Conservation (phyloP, 2,797 vertebrate species). For the Hippoglossus hippoglossus region DNA sequence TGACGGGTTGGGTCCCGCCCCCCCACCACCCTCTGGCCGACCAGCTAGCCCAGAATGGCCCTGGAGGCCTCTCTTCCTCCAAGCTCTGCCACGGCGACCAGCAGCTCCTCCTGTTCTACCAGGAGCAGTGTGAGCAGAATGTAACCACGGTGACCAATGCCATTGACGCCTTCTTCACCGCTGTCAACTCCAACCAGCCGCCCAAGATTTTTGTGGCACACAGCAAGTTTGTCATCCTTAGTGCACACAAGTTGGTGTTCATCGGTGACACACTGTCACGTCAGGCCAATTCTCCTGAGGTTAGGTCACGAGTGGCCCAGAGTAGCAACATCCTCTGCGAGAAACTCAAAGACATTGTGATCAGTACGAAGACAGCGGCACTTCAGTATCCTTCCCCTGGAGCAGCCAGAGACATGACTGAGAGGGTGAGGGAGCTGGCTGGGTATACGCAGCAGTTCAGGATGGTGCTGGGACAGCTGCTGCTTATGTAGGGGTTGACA, state of each 20-base stretch:
- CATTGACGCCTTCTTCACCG: constrained; percentile 93
- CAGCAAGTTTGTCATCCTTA: constrained; percentile 98
- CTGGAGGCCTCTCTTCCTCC: constrained; percentile 52
- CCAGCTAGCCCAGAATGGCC: constrained; percentile 49
- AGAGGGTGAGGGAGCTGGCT: constrained; percentile 91
- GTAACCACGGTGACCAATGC: constrained; percentile 93
- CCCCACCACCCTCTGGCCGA: constrained; percentile 79
- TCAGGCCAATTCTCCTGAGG: constrained; percentile 92
- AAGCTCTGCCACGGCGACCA: constrained; percentile 89
- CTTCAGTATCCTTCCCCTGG: constrained; percentile 92
- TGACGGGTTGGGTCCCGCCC: constrained; percentile 91
- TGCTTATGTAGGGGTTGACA: constrained; percentile 82
- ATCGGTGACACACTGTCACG: constrained; percentile 96
- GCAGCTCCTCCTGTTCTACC: constrained; percentile 97
- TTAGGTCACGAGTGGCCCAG: constrained; percentile 91
- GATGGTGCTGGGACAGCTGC: constrained; percentile 92
- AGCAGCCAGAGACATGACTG: constrained; percentile 93
- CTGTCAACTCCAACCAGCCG: constrained; percentile 93
- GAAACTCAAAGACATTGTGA: constrained; percentile 95
- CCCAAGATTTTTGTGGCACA: constrained; percentile 97
- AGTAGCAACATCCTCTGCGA: constrained; percentile 96
- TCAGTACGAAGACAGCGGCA: constrained; percentile 93
- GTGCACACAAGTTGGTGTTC: constrained; percentile 97
- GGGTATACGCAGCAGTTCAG: constrained; percentile 95
- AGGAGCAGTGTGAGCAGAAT: constrained; percentile 96